Evolutionary conservation across 1,140 invertebrate species (phyloP), one percentile per base, ranked within the genome.

Genomic region (Tribolium castaneum): DNA sequence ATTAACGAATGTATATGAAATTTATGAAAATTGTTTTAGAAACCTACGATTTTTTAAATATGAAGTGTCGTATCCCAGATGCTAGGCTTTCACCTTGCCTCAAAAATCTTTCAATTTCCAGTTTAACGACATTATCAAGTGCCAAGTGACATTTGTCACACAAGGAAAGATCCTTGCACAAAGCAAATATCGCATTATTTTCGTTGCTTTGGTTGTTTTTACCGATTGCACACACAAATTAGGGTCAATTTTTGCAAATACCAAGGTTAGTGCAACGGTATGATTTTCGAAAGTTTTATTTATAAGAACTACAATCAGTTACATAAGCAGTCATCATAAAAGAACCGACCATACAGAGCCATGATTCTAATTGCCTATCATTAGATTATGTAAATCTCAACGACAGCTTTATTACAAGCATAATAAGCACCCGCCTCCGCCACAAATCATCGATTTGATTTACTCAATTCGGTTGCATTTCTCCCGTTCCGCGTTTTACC

Each of bases 241-340:
- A 66, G 59, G 59, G 59, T 66, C 59, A 66, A 66, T 66, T 66
- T 66, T 66, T 66, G 59, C 59, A 66, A 66, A 66, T 66, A 35
- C 59, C 59, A 66, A 66, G 59, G 59, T 35, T 66, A 35, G 7
- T 14, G 30, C 30, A 35, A 66, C 59, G n/a, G 7, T 66, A 35
- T 66, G 30, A 66, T 66, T 66, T 66, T 66, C 25, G 59, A 66
- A 66, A 66, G 59, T 66, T 66, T 35, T 35, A 66, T 59, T 59
- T 25, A 52, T 52, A 30, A 34, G 59, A 66, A 66, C 59, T 35
- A 66, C 59, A 66, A 66, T 66, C 59, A 66, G 30, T 66, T 66
- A 66, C 14, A 14, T 66, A 66, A 66, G 22, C n/a, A 25, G n/a
- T 30, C 54, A 25, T 59, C 16, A 59, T 59, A 59, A 59, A 66